Evolutionary conservation across 2,888 invertebrate species (phyloP).

Genomic region (Ennomos fuscantarius): DNA sequence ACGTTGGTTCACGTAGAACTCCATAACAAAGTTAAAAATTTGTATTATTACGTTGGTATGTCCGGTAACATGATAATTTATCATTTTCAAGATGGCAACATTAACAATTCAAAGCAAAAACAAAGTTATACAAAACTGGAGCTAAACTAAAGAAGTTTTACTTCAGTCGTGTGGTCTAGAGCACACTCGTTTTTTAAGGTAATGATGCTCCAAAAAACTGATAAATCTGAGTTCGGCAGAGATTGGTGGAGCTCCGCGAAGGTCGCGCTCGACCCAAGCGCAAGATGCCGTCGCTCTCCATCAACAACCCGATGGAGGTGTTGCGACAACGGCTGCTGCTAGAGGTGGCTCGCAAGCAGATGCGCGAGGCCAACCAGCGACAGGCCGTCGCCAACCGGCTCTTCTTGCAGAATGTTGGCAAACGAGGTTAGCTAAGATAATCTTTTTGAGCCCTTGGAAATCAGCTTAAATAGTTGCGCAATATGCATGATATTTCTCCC

Average conservation of each 20-base stretch:
- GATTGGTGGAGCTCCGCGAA: constrained; percentile 58
- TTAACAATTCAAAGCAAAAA: too few relatives aligned
- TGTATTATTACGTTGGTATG: too few relatives aligned
- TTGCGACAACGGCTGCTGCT: constrained; percentile 91
- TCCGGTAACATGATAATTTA: too few relatives aligned
- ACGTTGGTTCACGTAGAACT: too few relatives aligned
- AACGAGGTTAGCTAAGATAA: constrained; percentile 79
- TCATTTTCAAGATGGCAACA: too few relatives aligned
- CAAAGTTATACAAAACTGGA: too few relatives aligned
- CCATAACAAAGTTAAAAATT: too few relatives aligned
- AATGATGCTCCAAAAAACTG: neutral
- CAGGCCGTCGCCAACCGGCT: constrained; percentile 89
- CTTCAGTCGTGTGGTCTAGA: too few relatives aligned
- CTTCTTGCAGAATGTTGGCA: constrained; percentile 91
- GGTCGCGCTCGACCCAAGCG: constrained; percentile 81
- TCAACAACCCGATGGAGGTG: constrained; percentile 95
- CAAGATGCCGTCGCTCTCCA: constrained; percentile 91
- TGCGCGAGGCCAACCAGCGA: constrained; percentile 89
- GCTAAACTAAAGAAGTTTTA: too few relatives aligned
- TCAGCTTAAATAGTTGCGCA: too few relatives aligned
- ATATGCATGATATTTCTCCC: too few relatives aligned
- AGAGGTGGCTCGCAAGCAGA: constrained; percentile 93
- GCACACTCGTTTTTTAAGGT: too few relatives aligned
- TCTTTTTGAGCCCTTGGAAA: neutral
- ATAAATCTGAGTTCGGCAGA: constrained; percentile 47